phyloP scores from a whole-genome alignment of 2,113 vertebrate genomes.

The Syrmaticus mikado region DNA sequence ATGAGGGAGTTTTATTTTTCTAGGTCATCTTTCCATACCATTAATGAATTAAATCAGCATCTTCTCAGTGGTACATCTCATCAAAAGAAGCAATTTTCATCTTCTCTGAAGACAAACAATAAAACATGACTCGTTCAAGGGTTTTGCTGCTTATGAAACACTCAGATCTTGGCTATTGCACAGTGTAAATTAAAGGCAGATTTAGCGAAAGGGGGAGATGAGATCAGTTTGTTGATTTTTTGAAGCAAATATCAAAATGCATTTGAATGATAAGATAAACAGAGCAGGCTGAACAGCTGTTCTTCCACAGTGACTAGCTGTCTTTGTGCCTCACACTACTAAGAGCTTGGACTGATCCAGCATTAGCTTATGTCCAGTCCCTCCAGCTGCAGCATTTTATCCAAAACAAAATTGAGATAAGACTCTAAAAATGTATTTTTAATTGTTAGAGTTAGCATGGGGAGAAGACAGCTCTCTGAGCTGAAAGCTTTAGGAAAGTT shows the following conservation, averaged over 20 bases:
- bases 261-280: slow-evolving; percentile 70
- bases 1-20: slow-evolving; percentile 23
- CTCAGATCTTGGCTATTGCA: slow-evolving; percentile 37
- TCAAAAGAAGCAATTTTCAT: slow-evolving; percentile 49
- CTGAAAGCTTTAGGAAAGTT: slow-evolving; percentile 6
- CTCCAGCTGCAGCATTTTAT: slow-evolving; percentile 54
- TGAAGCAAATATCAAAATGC: slow-evolving; percentile 62
- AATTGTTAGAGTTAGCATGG: slow-evolving; percentile 23
- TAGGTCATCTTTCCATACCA: slow-evolving; percentile 34
- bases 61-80: not conserved
- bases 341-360: slow-evolving; percentile 38
- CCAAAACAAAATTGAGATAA: slow-evolving; percentile 38
- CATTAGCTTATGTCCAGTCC: slow-evolving; percentile 18
- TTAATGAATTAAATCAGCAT: slow-evolving; percentile 46
- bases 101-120: slow-evolving; percentile 4
- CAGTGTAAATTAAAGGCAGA: slow-evolving; percentile 64
- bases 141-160: slow-evolving; percentile 56
- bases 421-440: slow-evolving; percentile 40
- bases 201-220: slow-evolving; percentile 56
- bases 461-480: not conserved
- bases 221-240: slow-evolving; percentile 65
- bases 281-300: slow-evolving; percentile 58
- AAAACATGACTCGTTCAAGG: slow-evolving; percentile 23
- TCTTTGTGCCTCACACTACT: slow-evolving; percentile 3
- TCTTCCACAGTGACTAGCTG: slow-evolving; percentile 19